These are phyloP conservation scores for Chionodraco myersi DNA, from an alignment of 2,113 vertebrate genomes.

Conservation along the genomic window DNA sequence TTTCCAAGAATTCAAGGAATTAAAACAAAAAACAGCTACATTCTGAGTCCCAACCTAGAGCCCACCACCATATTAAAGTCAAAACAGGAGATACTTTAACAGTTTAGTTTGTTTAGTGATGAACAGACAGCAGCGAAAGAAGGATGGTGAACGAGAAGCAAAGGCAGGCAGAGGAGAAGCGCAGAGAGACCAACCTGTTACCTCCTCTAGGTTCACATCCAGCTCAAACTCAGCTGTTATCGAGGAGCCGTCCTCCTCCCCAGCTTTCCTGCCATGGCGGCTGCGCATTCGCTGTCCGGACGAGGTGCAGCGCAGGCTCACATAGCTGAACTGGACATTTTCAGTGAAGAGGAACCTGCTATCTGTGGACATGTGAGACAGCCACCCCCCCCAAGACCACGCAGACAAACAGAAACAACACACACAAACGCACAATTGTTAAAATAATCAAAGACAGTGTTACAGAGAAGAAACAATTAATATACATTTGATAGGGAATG, in stretches of 20 bases:
- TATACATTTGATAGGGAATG: background rate
- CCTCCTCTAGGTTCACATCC: constrained; percentile 94
- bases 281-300: constrained; percentile 83
- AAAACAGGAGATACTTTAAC: constrained; percentile 99
- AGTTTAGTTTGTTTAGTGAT: constrained; percentile 76
- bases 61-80: constrained; percentile 65
- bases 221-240: constrained; percentile 95
- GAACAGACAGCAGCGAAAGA: constrained; percentile 51
- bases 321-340: constrained; percentile 91
- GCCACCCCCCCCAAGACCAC: constrained; percentile 18
- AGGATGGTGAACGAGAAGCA: constrained; percentile 46
- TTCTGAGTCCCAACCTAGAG: constrained; percentile 21
- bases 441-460: constrained; percentile 10
- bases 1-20: constrained; percentile 5
- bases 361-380: constrained; percentile 85
- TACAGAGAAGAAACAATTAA: background rate
- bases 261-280: constrained; percentile 84
- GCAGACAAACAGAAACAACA: constrained; percentile 24
- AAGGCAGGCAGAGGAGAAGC: constrained; percentile 68
- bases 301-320: constrained; percentile 92
- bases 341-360: constrained; percentile 90
- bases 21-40: constrained; percentile 19
- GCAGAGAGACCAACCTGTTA: constrained; percentile 97
- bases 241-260: constrained; percentile 87
- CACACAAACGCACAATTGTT: constrained; percentile 34